Base-by-base conservation (phyloP, 2,888 invertebrate species). In the Nomada flava region DNA sequence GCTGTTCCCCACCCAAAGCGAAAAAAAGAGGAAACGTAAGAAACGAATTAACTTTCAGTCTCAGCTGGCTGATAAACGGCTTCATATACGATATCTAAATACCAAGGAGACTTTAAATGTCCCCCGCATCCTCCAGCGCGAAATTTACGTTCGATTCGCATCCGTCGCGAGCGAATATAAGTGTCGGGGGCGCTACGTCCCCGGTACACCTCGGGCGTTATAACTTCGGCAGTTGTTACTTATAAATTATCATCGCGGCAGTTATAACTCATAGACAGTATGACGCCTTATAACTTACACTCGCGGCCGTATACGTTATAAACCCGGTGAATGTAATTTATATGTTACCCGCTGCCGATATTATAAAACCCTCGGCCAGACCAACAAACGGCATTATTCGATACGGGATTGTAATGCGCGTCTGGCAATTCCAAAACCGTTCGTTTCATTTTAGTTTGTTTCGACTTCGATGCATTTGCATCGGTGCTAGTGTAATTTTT, bases 141-240 rank as follows among this genome's bases (percentile, higher is more conserved):
- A 69, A 76, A 70, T 85, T 81, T 81, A 85, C 76, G 85, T 76
- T 76, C 85, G 73, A 76, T 76, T 67, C 76, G 67, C 69, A 44
- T 65, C 59, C 29, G 47, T 80, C 72, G 18, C 77, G n/a, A 23
- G 23, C 53, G 55, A 47, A 81, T 53, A 26, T 73, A 67, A 76
- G 64, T 47, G 53, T 67, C 63, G 62, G 52, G 44, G 23, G 72
- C 55, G 23, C 18, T 36, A 10, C 67, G 50, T 76, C 63, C 26
- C 36, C 36, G 62, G 59, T 69, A 50, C 42, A 76, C 79, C 67
- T 57, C 75, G 59, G 76, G 76, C 79, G 75, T 77, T 85, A 79
- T 85, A 85, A 86, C 83, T 82, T 87, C 82, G 87, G 75, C 84
- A 83, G 80, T 87, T 73, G 84, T 86, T 82, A 86, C 86, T 79